phyloP scores from a whole-genome alignment of 2,113 vertebrate genomes.

The Plecturocebus donacophilus region DNA sequence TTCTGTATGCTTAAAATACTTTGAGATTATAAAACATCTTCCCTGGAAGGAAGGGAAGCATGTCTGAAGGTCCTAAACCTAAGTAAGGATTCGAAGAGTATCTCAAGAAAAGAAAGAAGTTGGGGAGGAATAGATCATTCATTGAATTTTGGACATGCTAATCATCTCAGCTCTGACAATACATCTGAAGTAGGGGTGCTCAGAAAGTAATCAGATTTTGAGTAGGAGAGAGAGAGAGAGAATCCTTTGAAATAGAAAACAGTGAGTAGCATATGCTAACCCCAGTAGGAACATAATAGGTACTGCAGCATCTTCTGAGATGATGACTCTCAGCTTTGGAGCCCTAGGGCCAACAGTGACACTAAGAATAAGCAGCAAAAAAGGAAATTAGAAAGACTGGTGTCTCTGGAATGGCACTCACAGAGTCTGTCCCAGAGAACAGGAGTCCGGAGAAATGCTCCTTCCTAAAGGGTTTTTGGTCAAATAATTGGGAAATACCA shows the following conservation, averaged over 20 bases:
- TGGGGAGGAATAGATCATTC: background rate
- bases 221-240: background rate
- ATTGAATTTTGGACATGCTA: conserved; percentile 12
- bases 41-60: conserved; percentile 20
- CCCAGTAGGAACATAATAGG: background rate
- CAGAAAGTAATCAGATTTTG: background rate
- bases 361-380: background rate
- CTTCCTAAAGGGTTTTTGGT: background rate
- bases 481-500: background rate
- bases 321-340: background rate
- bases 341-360: fast-evolving
- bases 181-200: background rate
- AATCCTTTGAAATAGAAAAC: background rate
- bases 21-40: conserved; percentile 54
- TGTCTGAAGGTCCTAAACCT: conserved; percentile 12
- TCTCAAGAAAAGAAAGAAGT: background rate
- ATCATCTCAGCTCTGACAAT: conserved; percentile 10
- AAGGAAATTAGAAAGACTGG: background rate
- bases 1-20: conserved; percentile 54
- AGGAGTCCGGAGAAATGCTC: background rate
- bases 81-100: background rate
- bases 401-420: background rate
- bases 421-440: background rate
- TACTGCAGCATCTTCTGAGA: background rate
- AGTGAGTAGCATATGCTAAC: background rate